Base-by-base conservation (phyloP, 2,888 invertebrate genomes). In the Crossocerus cetratus region DNA sequence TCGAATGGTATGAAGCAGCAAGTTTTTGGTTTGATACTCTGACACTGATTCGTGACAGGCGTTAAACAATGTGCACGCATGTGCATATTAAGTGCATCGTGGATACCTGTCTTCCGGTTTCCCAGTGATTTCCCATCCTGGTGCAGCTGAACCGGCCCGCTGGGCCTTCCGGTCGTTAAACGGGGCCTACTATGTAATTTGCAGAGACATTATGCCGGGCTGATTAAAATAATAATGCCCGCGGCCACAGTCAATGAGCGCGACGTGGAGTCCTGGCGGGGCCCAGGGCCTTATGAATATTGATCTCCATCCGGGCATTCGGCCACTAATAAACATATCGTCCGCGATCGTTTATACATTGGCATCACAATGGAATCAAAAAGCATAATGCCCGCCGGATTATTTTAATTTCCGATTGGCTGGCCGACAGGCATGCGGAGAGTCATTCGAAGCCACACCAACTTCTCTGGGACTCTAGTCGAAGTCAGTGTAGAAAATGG, bases 91-190 rank as follows among this genome's bases (percentile, higher is more conserved):
- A 4, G 20, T 20, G 16, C 59, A 44, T 18, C 11, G 53, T 54
- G 54, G 67, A 73, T 62, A 70, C 54, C 54, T 58, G 45, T 53
- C 65, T 78, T 82, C 77, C 82, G 66, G 73, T 75, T 67, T 49
- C 67, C 62, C 69, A 64, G 80, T 74, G 71, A 82, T 73, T 79
- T 69, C 74, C 77, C 82, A 74, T 80, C 78, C 79, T 32, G 32
- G 8, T 32, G 79, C 77, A 77, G 64, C 68, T 72, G 63, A 64
- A 64, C 45, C 77, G 74, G 53, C 67, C 64, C 72, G 80, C 73
- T 78, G 77, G 80, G 80, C 76, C 83, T 86, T 87, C 87, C 88
- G 86, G 88, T 86, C 82, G 82, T 86, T 86, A 86, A 83, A 71
- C 77, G 67, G 69, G 67, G 67, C 68, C 71, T n/a, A 71, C 69